These are phyloP conservation scores for Petrocephalus microphthalmus DNA, from an alignment of 2,113 vertebrate species.

Conservation along the genomic window DNA sequence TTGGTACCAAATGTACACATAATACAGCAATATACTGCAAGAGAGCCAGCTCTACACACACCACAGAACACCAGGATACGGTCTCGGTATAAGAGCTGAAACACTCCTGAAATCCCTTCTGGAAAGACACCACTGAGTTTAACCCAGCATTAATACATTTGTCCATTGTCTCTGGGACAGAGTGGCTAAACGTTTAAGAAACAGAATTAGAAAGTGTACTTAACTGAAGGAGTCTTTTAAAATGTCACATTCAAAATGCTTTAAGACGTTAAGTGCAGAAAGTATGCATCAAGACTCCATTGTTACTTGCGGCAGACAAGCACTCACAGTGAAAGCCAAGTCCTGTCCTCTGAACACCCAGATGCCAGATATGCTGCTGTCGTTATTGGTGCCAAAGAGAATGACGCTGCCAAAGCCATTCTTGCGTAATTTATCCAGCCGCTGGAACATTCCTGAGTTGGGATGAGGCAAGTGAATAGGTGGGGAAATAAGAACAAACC, in stretches of 20 bases:
- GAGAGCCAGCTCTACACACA: neutral
- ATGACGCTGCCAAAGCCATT: constrained; percentile 80
- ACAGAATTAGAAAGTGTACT: neutral
- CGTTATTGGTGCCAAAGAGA: constrained; percentile 75
- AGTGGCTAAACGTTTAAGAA: neutral
- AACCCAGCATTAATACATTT: neutral
- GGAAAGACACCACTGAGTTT: neutral
- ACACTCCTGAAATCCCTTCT: neutral
- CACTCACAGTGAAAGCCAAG: constrained; percentile 78
- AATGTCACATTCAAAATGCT: neutral
- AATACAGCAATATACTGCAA: neutral
- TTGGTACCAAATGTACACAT: neutral
- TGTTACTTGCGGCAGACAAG: neutral
- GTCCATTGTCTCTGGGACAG: neutral
- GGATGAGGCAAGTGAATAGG: neutral
- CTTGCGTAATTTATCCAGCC: constrained; percentile 83
- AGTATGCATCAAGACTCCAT: neutral
- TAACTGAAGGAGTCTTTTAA: neutral
- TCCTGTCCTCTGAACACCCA: constrained; percentile 89
- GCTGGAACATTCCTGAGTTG: constrained; percentile 82
- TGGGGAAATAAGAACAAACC: neutral
- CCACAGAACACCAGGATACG: neutral
- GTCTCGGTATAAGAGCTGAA: neutral
- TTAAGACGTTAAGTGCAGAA: neutral
- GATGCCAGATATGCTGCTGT: constrained; percentile 79